These are phyloP conservation scores for Staurois parvus DNA, from an alignment of 2,797 vertebrate genomes.

Conservation along the genomic window DNA sequence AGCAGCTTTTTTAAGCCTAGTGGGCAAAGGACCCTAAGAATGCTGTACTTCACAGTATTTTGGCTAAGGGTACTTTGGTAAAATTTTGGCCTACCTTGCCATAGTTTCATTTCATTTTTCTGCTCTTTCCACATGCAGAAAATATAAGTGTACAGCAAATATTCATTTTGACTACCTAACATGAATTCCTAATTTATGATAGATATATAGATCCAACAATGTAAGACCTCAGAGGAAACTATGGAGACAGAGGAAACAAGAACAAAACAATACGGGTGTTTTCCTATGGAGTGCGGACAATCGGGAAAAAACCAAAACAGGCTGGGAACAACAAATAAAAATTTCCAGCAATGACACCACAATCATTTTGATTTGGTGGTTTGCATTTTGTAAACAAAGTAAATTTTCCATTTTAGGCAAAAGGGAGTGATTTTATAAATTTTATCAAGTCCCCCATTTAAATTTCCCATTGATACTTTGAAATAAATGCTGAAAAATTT, in stretches of 20 bases:
- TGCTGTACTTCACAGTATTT: too few relatives aligned
- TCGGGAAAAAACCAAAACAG: constrained; percentile 72
- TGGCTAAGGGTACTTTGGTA: too few relatives aligned
- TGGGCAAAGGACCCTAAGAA: too few relatives aligned
- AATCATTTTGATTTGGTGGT: constrained; percentile 3
- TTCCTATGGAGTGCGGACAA: constrained; percentile 60
- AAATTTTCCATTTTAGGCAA: neutral
- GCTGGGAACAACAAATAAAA: constrained; percentile 49
- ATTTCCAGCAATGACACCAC: constrained; percentile 26
- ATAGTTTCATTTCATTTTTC: neutral
- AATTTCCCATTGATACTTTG: neutral
- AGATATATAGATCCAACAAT: neutral
- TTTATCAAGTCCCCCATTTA: neutral
- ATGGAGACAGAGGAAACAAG: constrained; percentile 74
- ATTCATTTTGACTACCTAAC: constrained; percentile 13
- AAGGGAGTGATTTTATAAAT: neutral
- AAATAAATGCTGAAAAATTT: too few relatives aligned
- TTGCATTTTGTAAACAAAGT: constrained; percentile 11
- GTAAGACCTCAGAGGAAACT: constrained; percentile 70
- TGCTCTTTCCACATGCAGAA: neutral
- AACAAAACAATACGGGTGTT: constrained; percentile 63
- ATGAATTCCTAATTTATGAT: constrained; percentile 61
- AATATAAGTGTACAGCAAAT: neutral
- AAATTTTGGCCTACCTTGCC: neutral
- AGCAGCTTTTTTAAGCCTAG: too few relatives aligned